Evolutionary conservation across 2,888 invertebrate species (phyloP), one percentile per base, ranked within the genome.

Genomic region (Antheraea yamamai): DNA sequence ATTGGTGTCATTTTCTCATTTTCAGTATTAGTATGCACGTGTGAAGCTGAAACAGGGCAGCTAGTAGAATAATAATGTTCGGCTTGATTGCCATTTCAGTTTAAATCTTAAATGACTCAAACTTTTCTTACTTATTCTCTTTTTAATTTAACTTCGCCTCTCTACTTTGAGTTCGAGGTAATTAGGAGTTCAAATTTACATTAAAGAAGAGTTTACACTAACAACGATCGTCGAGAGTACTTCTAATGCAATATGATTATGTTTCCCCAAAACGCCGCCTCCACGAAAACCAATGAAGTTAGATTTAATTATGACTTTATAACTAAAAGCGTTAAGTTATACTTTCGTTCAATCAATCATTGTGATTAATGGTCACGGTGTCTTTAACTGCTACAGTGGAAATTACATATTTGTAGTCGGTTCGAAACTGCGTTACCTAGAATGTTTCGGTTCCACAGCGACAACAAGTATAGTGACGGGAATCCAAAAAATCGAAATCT

Each of bases 291-390:
- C 23, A 23, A 61, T 61, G 61, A 23, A 61, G 23, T 61, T 2
- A 61, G 30, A 16, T 18, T 16, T 66, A 66, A 66, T 66, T 66
- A 66, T 6, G 64, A 14, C 64, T 66, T 30, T 30, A 66, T 66
- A 66, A 30, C 30, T 30, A 66, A 66, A 16, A 4, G 16, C 14
- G 14, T 16, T 64, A 26, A 66, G 64, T 16, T 30, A 14, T 30
- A 66, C 30, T 66, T 66, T 66, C 64, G 6, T 20, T 66, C 20
- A 61, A 61, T 61, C 61, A 61, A 61, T 61, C 61, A 61, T 23
- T 61, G 10, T 61, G 61, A 61, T 61, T 66, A 66, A 30, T 30
- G 26, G 16, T 66, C 8, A 16, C 64, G 14, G 26, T 30, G 3
- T 30, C 14, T 66, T 26, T 16, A 66, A 14, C 26, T 14, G 61